Base-by-base conservation (phyloP, 2,797 vertebrate genomes). In the Eurystomus glaucurus region DNA sequence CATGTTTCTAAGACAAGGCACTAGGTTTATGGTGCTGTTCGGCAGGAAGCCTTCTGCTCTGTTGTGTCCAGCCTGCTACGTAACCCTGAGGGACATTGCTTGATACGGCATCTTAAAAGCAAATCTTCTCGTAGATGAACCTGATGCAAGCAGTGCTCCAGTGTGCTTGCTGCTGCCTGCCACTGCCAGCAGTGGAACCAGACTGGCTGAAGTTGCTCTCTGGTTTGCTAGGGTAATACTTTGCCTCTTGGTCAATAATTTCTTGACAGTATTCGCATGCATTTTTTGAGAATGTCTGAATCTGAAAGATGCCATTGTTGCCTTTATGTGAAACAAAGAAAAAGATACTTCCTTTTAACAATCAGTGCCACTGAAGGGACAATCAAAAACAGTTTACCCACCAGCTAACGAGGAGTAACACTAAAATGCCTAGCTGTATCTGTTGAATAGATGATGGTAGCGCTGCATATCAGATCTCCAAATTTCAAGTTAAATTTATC, bases 51-150 rank as follows among this genome's bases (percentile, higher is more conserved):
- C 11, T 0, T 1, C 6, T 52, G 28, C 62, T 68, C 21, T 55
- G 1, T 21, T 39, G 20, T 12, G 15, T 29, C 11, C 39, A 37
- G 22, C 2, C 0, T 23, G 45, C 66, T 50, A 5, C 65, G 2
- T 20, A 29, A 2, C 45, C 51, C 3, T 8, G 35, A 39, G 0
- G 8, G 60, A 12, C 62, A 2, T 7, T 50, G 78, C 76, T 84
- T 20, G 31, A 8, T 11, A 1, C 0, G 4, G 33, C 71, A 70
- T 28, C 71, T 64, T 66, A 26, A 69, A n/a, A n/a, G 50, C 88
- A 92, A 9, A 51, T 51, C 22, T 33, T 13, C 22, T 37, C 31
- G 0, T 8, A 65, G 75, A 16, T 2, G 14, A 18, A 8, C 18
- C 13, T 14, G 29, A 2, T 58, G 75, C 26, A 14, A 8, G 4